phyloP scores from a whole-genome alignment of 2,888 invertebrate species.

The Imbricaverruca yamaguchii region DNA sequence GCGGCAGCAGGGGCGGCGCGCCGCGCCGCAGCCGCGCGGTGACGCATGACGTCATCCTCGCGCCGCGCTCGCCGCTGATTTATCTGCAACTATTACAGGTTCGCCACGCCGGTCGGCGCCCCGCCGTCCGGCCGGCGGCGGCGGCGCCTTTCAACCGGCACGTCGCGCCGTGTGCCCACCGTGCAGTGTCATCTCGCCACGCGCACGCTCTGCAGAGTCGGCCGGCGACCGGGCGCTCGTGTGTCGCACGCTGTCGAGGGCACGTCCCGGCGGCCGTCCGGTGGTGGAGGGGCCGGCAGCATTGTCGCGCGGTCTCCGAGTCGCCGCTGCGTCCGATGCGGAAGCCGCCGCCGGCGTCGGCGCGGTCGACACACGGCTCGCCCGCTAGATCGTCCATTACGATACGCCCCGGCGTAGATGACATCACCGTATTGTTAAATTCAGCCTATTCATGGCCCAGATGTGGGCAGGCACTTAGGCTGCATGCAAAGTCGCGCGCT shows the following conservation, averaged over 20 bases:
- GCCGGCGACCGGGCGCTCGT: too few species aligned
- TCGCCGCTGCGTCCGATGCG: background rate
- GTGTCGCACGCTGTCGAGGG: too few species aligned
- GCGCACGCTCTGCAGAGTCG: background rate
- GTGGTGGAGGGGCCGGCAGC: too few species aligned
- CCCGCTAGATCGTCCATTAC: background rate
- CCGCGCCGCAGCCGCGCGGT: background rate
- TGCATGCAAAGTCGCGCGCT: background rate
- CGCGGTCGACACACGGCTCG: background rate
- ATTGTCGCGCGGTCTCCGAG: too few species aligned
- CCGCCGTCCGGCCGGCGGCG: background rate
- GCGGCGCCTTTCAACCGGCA: background rate
- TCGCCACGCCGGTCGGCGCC: background rate
- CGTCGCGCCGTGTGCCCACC: background rate
- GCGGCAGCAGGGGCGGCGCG: background rate
- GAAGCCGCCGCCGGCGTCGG: background rate
- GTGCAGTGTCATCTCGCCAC: slow-evolving; percentile 11
- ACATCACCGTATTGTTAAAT: slow-evolving; percentile 9
- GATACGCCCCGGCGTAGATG: background rate
- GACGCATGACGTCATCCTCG: too few species aligned
- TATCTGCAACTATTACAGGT: background rate
- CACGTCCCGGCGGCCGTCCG: too few species aligned
- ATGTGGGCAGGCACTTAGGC: background rate
- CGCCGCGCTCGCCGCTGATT: background rate
- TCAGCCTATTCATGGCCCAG: slow-evolving; percentile 1